Evolutionary conservation across 2,113 vertebrate species (phyloP).

Genomic region (Pollimyrus isidori): DNA sequence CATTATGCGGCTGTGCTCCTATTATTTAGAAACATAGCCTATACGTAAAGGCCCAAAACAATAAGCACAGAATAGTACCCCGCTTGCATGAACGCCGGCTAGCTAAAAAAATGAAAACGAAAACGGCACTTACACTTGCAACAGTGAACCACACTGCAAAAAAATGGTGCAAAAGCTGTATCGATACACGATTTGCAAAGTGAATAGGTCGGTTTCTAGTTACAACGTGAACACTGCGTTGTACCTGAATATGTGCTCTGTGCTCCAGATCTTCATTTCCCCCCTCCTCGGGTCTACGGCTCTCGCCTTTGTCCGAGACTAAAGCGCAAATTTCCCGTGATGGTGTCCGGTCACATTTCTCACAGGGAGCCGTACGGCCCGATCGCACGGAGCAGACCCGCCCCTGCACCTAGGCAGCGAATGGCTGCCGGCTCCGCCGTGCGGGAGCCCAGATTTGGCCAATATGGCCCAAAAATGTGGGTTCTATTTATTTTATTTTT

Average conservation of each 20-base stretch:
- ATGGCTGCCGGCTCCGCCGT: not conserved
- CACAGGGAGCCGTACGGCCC: not conserved
- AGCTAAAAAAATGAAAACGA: not conserved
- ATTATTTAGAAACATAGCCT: not conserved
- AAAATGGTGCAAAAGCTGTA: not conserved
- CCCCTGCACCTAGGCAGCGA: not conserved
- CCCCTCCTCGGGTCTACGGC: not conserved
- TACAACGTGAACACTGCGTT: no score
- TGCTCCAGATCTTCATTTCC: slow-evolving; percentile 69
- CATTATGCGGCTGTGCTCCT: not conserved
- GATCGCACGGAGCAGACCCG: not conserved
- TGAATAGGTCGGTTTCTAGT: not conserved
- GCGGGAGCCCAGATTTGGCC: not conserved
- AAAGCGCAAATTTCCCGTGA: not conserved
- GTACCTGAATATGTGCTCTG: slow-evolving; percentile 68
- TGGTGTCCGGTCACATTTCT: slow-evolving; percentile 16
- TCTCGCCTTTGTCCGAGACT: not conserved
- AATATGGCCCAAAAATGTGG: not conserved
- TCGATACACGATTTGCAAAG: not conserved
- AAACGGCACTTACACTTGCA: not conserved
- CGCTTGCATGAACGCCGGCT: not conserved
- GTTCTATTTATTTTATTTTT: not conserved
- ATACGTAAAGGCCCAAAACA: not conserved
- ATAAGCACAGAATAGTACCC: not conserved
- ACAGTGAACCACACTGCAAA: not conserved